phyloP scores from a whole-genome alignment of 2,113 vertebrate genomes.

The Thamnaconus septentrionalis region DNA sequence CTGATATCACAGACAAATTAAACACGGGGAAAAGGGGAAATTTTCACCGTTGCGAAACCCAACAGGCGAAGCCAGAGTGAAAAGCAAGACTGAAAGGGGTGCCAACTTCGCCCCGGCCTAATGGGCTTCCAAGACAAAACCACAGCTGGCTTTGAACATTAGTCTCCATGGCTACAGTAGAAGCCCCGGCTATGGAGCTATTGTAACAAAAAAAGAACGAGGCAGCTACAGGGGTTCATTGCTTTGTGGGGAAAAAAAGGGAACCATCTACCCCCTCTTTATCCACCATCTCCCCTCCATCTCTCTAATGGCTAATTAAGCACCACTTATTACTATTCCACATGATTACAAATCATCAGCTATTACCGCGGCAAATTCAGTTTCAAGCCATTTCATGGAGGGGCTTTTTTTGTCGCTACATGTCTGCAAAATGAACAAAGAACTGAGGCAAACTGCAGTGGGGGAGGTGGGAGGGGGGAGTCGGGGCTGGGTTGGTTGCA shows the following conservation, averaged over 20 bases:
- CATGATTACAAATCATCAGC: conserved; percentile 67
- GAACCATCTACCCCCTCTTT: conserved; percentile 51
- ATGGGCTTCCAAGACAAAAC: conserved; percentile 73
- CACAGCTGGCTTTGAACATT: conserved; percentile 75
- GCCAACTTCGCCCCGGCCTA: conserved; percentile 55
- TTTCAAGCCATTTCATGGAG: conserved; percentile 31
- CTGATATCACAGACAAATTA: conserved; percentile 40
- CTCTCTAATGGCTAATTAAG: conserved; percentile 71
- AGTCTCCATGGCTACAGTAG: conserved; percentile 71
- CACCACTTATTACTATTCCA: conserved; percentile 50
- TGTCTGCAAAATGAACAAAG: conserved; percentile 36
- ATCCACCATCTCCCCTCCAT: conserved; percentile 52
- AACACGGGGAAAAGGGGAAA: conserved; percentile 34
- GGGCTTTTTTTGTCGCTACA: neutral
- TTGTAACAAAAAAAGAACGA: conserved; percentile 55
- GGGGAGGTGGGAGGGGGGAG: neutral
- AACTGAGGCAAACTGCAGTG: conserved; percentile 29
- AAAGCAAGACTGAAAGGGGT: conserved; percentile 50
- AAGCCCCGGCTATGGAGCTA: conserved; percentile 57
- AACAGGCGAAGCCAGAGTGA: conserved; percentile 44
- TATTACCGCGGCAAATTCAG: conserved; percentile 55
- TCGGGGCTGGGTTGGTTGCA: too few relatives aligned
- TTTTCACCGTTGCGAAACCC: conserved; percentile 39
- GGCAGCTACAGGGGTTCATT: conserved; percentile 56
- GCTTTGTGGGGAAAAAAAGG: conserved; percentile 56